Base-by-base conservation (phyloP, 2,888 invertebrate species). In the Chalcosyrphus nemorum region DNA sequence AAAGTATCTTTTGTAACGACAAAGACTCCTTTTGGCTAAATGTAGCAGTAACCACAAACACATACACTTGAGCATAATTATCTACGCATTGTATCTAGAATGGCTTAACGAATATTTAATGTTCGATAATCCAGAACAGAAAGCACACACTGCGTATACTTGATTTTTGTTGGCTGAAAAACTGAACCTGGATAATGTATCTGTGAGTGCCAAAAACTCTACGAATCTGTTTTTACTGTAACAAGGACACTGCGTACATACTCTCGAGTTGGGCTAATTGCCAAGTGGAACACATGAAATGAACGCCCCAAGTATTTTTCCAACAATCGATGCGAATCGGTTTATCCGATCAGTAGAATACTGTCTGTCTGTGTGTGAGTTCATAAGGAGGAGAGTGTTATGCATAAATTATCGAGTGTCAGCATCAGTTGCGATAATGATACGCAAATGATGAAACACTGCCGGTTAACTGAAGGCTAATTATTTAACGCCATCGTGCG, bases 221-320 rank as follows among this genome's bases (percentile, higher is more conserved):
- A n/a, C n/a, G n/a, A n/a, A n/a, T n/a, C 57, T 15, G 1, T 17
- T 56, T 2, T 19, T 50, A 0, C 56, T 66, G 66, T 66, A 66
- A 66, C 77, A 61, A 77, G 77, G 81, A 77, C 71, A 77, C 59
- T 77, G 77, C 77, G 81, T 77, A 43, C 52, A 24, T 19, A 11
- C 15, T 27, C 4, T 17, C 9, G 4, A 7, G 15, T n/a, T 41
- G 78, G 82, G 82, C 52, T 32, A 17, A 15, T 9, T 61, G 82
- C 82, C 82, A 82, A 82, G 47, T 82, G 54, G 82, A 56, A 63
- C 78, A 47, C 63, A 71, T 50, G 50, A 57, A 41, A 27, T 32
- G n/a, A 29, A 15, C 41, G 6, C 43, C 54, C 29, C 6, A 56
- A 29, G 43, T 19, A 27, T 19, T 52, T 24, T 7, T 52, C 6